Conservation (phyloP, 2,888 invertebrate species). For the Gortyna flavago region DNA sequence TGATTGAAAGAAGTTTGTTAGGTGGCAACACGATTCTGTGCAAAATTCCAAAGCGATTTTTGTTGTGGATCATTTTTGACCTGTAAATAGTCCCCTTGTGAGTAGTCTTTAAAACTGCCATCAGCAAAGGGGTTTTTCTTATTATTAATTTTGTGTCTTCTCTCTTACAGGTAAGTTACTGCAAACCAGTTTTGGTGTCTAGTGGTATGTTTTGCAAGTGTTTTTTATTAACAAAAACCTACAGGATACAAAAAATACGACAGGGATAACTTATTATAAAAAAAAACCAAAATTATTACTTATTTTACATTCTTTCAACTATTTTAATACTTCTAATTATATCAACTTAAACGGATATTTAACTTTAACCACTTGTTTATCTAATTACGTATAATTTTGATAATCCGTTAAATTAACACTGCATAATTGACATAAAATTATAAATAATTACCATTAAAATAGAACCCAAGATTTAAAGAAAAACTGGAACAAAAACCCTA, state of each 20-base stretch:
- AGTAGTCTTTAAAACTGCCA: background rate
- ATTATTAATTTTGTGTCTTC: slow-evolving; percentile 23
- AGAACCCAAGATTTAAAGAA: background rate
- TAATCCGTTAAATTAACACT: background rate
- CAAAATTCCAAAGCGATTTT: background rate
- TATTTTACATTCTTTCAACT: background rate
- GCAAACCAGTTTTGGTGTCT: background rate
- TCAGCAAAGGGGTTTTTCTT: background rate
- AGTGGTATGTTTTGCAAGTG: slow-evolving; percentile 32
- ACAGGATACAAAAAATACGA: background rate
- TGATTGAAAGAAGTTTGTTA: background rate
- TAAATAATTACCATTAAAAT: slow-evolving; percentile 5
- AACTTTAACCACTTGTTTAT: slow-evolving; percentile 6
- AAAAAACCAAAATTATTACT: background rate
- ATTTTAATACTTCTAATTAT: slow-evolving; percentile 5
- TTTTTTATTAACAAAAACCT: background rate
- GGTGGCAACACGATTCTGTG: background rate
- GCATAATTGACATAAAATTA: background rate
- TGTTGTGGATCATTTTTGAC: background rate
- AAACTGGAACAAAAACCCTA: slow-evolving; percentile 19
- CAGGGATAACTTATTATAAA: background rate
- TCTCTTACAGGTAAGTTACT: slow-evolving; percentile 53
- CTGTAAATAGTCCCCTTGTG: too few relatives aligned
- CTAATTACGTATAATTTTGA: background rate
- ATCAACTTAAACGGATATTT: background rate